These are phyloP conservation scores for Euplexia lucipara DNA, from an alignment of 2,888 invertebrate species.

Conservation along the genomic window DNA sequence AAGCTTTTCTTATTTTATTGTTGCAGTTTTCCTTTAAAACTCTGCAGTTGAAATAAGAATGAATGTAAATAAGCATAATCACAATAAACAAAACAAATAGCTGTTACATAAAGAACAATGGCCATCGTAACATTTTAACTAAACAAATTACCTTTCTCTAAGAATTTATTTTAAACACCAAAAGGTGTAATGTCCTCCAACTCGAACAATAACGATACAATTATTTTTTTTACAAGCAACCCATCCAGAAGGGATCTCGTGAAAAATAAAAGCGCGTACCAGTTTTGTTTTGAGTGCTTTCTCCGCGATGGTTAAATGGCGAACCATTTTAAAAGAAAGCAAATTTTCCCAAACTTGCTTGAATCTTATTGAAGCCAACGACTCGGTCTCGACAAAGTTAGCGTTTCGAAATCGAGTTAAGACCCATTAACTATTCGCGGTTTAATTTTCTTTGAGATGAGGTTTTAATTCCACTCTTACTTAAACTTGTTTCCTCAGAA, in stretches of 20 bases:
- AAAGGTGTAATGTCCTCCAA: constrained; percentile 64
- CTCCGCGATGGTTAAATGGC: constrained; percentile 72
- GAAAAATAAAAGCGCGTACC: constrained; percentile 65
- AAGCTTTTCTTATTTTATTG: no score
- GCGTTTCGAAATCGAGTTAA: constrained; percentile 86
- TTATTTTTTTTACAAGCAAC: constrained; percentile 67
- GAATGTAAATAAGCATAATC: constrained; percentile 4
- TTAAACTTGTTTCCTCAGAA: constrained; percentile 72
- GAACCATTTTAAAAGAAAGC: constrained; percentile 78
- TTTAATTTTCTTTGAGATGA: constrained; percentile 85
- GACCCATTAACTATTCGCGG: constrained; percentile 87
- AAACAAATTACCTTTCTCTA: constrained; percentile 42
- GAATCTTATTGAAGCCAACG: constrained; percentile 85
- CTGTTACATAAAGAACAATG: constrained; percentile 26
- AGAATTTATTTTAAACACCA: constrained; percentile 48
- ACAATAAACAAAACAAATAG: constrained; percentile 25
- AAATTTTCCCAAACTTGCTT: constrained; percentile 82
- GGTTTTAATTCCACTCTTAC: constrained; percentile 83
- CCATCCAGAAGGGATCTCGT: constrained; percentile 63
- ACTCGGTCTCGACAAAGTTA: constrained; percentile 84
- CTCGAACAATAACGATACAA: constrained; percentile 72
- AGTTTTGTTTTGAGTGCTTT: constrained; percentile 71
- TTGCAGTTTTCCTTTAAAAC: neutral
- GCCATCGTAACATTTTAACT: constrained; percentile 28
- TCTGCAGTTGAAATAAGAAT: neutral